Evolutionary conservation across 2,113 vertebrate genomes (phyloP), one percentile per base, ranked within the genome.

Genomic region (Notarius lentiginosus): DNA sequence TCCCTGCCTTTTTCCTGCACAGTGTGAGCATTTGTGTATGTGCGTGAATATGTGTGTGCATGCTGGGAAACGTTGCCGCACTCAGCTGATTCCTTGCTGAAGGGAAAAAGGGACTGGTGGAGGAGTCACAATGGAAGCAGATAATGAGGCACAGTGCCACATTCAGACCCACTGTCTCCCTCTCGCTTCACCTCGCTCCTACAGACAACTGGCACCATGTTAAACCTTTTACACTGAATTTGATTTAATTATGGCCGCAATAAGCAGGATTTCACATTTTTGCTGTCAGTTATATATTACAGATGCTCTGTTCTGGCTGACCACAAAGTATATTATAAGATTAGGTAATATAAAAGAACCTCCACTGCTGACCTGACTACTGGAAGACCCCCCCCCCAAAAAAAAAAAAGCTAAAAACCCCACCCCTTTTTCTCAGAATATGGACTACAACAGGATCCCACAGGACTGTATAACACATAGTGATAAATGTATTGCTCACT

Each of bases 101-200:
- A 80, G 86, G 89, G 91, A 91, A 91, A 91, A 89, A 90, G 90
- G 89, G 72, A 86, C 68, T 89, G 91, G 87, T 87, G 70, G 84
- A 90, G 76, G 84, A 88, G 85, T 90, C 92, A 92, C 91, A 88
- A 91, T 91, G 89, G 87, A 88, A 81, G 87, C 85, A 81, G 72
- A 89, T 79, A 90, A 91, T 75, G 89, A 91, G 89, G 86, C 80
- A 81, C 77, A 77, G 20, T 75, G 83, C 75, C 87, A 90, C 72
- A 88, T 89, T 91, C 49, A 76, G 79, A 63, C 17, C 24, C 61
- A 75, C 65, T 27, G 83, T 85, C 77, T 83, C 73, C n/a, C 82
- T 49, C 80, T 63, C 70, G 6, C 84, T 68, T 65, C 24, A 51
- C 41, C 58, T 87, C 77, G 41, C 83, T 51, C 49, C 84, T 83